phyloP scores from a whole-genome alignment of 92 coral and sea anemone species.

The Umimayanthus kanabou region DNA sequence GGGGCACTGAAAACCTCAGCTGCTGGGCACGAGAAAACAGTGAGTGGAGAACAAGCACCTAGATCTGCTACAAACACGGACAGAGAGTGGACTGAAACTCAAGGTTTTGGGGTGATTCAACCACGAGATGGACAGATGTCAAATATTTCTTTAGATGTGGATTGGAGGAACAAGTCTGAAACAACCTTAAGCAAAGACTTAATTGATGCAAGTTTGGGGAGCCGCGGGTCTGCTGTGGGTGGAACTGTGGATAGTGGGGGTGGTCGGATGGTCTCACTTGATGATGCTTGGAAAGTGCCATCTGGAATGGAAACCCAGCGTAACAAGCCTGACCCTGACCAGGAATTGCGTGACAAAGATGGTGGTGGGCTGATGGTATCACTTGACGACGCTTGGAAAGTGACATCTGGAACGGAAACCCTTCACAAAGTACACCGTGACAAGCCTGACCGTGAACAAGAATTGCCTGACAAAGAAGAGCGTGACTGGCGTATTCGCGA shows the following conservation, averaged over 20 bases:
- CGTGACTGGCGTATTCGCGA: constrained; percentile 36
- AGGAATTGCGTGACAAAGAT: constrained; percentile 8
- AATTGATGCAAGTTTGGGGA: background rate
- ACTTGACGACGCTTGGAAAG: constrained; percentile 60
- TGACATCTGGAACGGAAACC: constrained; percentile 11
- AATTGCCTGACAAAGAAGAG: constrained; percentile 19
- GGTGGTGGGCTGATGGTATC: constrained; percentile 19
- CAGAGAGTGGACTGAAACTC: background rate
- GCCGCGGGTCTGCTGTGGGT: background rate
- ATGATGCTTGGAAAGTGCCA: constrained; percentile 53
- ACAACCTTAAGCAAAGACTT: background rate
- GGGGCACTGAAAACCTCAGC: constrained; percentile 55
- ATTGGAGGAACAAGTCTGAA: constrained; percentile 12
- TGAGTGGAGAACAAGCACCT: background rate
- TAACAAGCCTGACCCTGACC: constrained; percentile 9
- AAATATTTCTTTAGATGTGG: constrained; percentile 23
- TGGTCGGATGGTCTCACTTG: constrained; percentile 38
- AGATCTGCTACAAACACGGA: background rate
- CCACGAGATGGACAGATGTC: background rate
- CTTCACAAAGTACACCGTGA: constrained; percentile 18
- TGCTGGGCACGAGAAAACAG: background rate
- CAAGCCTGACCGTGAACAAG: background rate
- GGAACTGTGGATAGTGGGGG: background rate
- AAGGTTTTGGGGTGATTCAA: background rate
- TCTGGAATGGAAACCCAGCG: constrained; percentile 14